phyloP scores from a whole-genome alignment of 2,888 invertebrate species.

The Diarsia rubi region DNA sequence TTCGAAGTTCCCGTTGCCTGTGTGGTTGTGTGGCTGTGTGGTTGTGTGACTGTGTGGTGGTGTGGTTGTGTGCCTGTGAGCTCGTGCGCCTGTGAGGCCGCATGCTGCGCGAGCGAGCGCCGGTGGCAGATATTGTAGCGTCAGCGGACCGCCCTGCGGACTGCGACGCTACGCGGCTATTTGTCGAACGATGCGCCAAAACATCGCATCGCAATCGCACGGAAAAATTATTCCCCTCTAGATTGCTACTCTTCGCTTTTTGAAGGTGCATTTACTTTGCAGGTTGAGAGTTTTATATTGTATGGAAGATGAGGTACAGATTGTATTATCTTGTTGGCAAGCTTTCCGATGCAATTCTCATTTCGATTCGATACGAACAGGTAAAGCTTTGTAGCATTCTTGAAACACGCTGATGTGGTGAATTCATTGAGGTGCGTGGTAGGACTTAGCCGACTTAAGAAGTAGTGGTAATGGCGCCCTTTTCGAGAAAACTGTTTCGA shows the following conservation, averaged over 20 bases:
- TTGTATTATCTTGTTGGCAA: slow-evolving; percentile 89
- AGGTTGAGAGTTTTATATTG: slow-evolving; percentile 85
- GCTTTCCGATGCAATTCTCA: slow-evolving; percentile 83
- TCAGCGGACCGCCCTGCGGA: slow-evolving; percentile 87
- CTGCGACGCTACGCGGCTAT: slow-evolving; percentile 83
- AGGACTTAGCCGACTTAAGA: slow-evolving; percentile 29
- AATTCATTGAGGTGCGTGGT: slow-evolving; percentile 32
- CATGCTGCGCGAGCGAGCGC: slow-evolving; percentile 70
- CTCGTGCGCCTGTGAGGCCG: slow-evolving; percentile 19
- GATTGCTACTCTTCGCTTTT: slow-evolving; percentile 87
- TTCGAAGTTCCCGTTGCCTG: slow-evolving; percentile 80
- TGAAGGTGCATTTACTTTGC: slow-evolving; percentile 86
- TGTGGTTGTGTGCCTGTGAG: slow-evolving; percentile 55
- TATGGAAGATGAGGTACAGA: slow-evolving; percentile 83
- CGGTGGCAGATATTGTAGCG: slow-evolving; percentile 84
- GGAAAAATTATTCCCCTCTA: slow-evolving; percentile 88
- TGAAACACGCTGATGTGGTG: slow-evolving; percentile 35
- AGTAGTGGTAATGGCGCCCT: slow-evolving; percentile 45
- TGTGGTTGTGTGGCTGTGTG: slow-evolving; percentile 47
- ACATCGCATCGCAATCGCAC: slow-evolving; percentile 88
- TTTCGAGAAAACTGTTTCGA: slow-evolving; percentile 59
- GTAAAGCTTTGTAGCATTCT: slow-evolving; percentile 64
- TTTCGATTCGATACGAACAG: slow-evolving; percentile 80
- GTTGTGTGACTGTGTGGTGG: slow-evolving; percentile 67
- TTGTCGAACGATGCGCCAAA: slow-evolving; percentile 90